A percentile compares a stretch with the other conserved stretches of the same genome.
Evolutionary conservation across 2,888 invertebrate genomes (phyloP).

Genomic region (Melikaiella ostensackeni): DNA sequence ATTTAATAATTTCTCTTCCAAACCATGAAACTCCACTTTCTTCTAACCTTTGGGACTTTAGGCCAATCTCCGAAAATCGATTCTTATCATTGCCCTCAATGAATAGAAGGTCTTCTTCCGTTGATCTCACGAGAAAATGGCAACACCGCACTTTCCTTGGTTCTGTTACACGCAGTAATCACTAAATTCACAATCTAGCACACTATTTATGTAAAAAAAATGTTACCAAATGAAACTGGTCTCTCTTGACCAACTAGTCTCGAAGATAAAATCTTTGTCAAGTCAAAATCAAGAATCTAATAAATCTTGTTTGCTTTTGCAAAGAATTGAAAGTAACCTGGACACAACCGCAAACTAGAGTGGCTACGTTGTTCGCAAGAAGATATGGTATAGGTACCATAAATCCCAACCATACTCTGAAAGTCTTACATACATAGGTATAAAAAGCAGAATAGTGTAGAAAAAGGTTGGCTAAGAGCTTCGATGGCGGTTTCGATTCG

Average conservation of each 20-base stretch:
- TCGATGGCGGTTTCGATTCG: background rate
- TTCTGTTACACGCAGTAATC: background rate
- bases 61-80: slow-evolving; percentile 20
- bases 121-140: background rate
- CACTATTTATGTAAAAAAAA: background rate
- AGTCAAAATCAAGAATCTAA: background rate
- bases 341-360: slow-evolving; percentile 74
- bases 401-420: slow-evolving; percentile 15
- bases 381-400: slow-evolving; percentile 53
- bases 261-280: background rate
- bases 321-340: slow-evolving; percentile 60
- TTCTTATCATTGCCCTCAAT: slow-evolving; percentile 38
- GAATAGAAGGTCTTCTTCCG: slow-evolving; percentile 12
- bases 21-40: background rate
- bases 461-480: slow-evolving; percentile 32
- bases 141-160: slow-evolving; percentile 22
- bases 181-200: slow-evolving; percentile 1
- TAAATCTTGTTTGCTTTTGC: background rate
- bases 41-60: slow-evolving; percentile 2
- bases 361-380: slow-evolving; percentile 65
- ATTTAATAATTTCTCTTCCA: slow-evolving; percentile 44
- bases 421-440: slow-evolving; percentile 3
- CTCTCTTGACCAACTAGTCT: background rate
- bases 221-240: background rate
- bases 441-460: slow-evolving; percentile 43